Evolutionary conservation across 2,888 invertebrate genomes (phyloP).

Genomic region (Encarsia formosa): DNA sequence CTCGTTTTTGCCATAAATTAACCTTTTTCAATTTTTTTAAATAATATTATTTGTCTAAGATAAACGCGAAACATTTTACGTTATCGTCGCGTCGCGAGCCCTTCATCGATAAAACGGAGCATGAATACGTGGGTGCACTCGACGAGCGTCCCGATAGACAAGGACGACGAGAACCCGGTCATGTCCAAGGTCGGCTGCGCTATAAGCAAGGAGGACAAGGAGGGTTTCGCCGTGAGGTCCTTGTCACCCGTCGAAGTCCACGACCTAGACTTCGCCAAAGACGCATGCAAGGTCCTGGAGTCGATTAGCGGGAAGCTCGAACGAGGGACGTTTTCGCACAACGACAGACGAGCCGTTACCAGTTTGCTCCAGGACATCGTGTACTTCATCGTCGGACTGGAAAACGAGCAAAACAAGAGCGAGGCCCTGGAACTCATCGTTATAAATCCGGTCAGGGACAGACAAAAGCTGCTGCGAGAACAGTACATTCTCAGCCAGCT

Average conservation of each 20-base stretch:
- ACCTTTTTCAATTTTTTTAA: too few relatives aligned
- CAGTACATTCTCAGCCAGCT: slow-evolving; percentile 95
- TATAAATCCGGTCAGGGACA: slow-evolving; percentile 84
- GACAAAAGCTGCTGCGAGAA: slow-evolving; percentile 94
- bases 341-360: slow-evolving; percentile 83
- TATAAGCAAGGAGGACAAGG: slow-evolving; percentile 92
- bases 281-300: slow-evolving; percentile 92
- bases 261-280: slow-evolving; percentile 98
- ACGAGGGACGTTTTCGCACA: slow-evolving; percentile 83
- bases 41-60: too few relatives aligned
- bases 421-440: slow-evolving; percentile 90
- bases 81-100: too few relatives aligned
- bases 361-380: slow-evolving; percentile 91
- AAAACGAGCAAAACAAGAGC: slow-evolving; percentile 90
- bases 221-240: slow-evolving; percentile 95
- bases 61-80: too few relatives aligned
- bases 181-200: slow-evolving; percentile 98
- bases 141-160: slow-evolving; percentile 92
- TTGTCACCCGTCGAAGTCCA: slow-evolving; percentile 97
- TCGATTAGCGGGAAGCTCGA: slow-evolving; percentile 78
- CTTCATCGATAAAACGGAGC: too few relatives aligned
- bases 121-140: slow-evolving; percentile 98
- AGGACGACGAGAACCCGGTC: slow-evolving; percentile 93
- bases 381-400: slow-evolving; percentile 93
- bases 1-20: too few relatives aligned